phyloP scores from a whole-genome alignment of 1,140 invertebrate species.

The Drosophila miranda region DNA sequence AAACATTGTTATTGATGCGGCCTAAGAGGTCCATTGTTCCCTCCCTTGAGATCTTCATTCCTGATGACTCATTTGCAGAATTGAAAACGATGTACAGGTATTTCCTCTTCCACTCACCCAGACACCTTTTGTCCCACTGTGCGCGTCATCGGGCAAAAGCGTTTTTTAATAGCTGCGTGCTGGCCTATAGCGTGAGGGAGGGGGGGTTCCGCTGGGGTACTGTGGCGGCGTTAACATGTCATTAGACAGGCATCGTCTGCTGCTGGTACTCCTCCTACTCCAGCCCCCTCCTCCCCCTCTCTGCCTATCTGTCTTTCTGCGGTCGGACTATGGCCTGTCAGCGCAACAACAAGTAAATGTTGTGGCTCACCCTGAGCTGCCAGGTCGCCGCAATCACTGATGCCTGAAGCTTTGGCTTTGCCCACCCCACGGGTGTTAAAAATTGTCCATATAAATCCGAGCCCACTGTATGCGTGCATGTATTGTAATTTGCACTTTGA shows the following conservation, averaged over 20 bases:
- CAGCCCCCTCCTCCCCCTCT: constrained; percentile 15
- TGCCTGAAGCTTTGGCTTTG: constrained; percentile 14
- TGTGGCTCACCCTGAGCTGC: constrained; percentile 78
- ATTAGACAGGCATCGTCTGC: constrained; percentile 59
- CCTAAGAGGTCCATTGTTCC: too few species aligned
- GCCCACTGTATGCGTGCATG: constrained; percentile 29
- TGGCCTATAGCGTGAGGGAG: constrained; percentile 29
- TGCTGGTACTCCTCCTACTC: constrained; percentile 15
- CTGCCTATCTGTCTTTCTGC: constrained; percentile 31
- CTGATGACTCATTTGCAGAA: too few species aligned
- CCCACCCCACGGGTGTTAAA: constrained; percentile 73
- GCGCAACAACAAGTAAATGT: constrained; percentile 72
- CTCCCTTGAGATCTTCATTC: too few species aligned
- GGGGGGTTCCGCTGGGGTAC: constrained; percentile 3
- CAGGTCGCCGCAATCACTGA: constrained; percentile 63
- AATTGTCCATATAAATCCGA: constrained; percentile 24
- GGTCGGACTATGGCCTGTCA: constrained; percentile 67
- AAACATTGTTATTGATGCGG: too few species aligned
- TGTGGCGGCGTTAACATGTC: constrained; percentile 70
- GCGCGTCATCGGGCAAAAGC: constrained; percentile 57
- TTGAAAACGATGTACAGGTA: neutral
- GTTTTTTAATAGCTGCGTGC: constrained; percentile 78
- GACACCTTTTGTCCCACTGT: constrained; percentile 49
- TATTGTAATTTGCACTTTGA: constrained; percentile 64
- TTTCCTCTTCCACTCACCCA: neutral